Evolutionary conservation across 2,888 invertebrate species (phyloP).

Genomic region (Gortyna flavago): DNA sequence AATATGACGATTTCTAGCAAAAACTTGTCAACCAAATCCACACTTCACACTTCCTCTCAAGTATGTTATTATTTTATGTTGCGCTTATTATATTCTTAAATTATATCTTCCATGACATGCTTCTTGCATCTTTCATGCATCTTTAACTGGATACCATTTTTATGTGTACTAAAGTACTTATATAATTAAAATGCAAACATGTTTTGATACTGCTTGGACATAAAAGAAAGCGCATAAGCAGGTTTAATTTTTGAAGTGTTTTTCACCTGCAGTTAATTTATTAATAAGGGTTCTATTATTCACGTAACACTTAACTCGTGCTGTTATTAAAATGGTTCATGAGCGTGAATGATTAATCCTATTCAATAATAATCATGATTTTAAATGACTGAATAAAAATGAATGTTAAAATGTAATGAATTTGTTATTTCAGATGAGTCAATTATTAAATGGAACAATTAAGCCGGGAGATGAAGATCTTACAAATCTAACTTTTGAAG

Average conservation of each 20-base stretch:
- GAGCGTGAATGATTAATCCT: too few species aligned
- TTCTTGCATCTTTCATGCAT: background rate
- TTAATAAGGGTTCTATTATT: background rate
- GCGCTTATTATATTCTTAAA: background rate
- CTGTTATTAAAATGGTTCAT: background rate
- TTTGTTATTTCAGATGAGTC: slow-evolving; percentile 89
- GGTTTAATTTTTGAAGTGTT: background rate
- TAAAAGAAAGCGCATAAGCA: background rate
- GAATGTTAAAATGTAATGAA: background rate
- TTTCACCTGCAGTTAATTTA: background rate
- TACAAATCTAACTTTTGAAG: slow-evolving; percentile 92
- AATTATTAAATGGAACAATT: slow-evolving; percentile 91
- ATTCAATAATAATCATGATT: background rate
- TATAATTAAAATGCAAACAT: background rate
- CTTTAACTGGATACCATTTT: background rate
- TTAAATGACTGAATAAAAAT: background rate
- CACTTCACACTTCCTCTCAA: slow-evolving; percentile 89
- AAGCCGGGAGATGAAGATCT: slow-evolving; percentile 93
- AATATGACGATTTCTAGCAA: slow-evolving; percentile 94
- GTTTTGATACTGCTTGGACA: background rate
- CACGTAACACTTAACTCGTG: background rate
- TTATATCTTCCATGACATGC: background rate
- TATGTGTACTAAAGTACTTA: background rate
- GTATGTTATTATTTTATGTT: slow-evolving; percentile 67
- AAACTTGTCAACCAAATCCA: slow-evolving; percentile 92